A percentile compares a stretch with the other conserved stretches of the same genome.
These are phyloP conservation scores for Platanista minor DNA, from an alignment of 2,113 vertebrate species.

Conservation along the genomic window DNA sequence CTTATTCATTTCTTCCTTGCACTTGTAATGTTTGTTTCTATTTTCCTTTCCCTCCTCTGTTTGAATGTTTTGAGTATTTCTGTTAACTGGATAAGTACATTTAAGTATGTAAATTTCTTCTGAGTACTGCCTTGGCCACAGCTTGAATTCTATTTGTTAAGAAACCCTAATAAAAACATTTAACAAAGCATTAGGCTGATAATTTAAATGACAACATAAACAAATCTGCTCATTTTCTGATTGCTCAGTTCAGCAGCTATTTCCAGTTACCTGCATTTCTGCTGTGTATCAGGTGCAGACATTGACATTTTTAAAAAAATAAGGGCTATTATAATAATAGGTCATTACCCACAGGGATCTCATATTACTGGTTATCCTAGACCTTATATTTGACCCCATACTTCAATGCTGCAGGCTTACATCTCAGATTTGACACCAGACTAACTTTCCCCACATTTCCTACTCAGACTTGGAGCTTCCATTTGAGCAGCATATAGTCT, in stretches of 20 bases:
- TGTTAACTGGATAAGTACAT: neutral
- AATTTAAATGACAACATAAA: constrained; percentile 19
- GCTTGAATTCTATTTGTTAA: constrained; percentile 1
- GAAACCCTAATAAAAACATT: neutral
- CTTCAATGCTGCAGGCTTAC: neutral
- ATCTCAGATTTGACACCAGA: neutral
- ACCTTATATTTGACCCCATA: neutral
- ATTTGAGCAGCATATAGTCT: neutral
- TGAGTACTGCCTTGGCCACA: neutral
- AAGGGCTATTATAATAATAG: neutral
- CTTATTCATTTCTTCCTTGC: neutral
- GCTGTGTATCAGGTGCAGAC: neutral
- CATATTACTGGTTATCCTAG: neutral
- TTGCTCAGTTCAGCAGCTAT: neutral
- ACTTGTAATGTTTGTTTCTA: neutral
- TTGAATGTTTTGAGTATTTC: neutral
- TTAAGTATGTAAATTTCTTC: neutral
- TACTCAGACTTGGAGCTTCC: neutral
- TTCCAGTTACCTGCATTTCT: neutral
- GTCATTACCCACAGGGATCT: neutral
- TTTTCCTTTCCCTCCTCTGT: neutral
- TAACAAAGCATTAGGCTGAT: constrained; percentile 17
- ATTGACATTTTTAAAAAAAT: neutral
- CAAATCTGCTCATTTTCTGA: neutral
- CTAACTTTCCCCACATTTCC: neutral